phyloP scores from a whole-genome alignment of 2,113 vertebrate genomes.

The Crotalus horridus region DNA sequence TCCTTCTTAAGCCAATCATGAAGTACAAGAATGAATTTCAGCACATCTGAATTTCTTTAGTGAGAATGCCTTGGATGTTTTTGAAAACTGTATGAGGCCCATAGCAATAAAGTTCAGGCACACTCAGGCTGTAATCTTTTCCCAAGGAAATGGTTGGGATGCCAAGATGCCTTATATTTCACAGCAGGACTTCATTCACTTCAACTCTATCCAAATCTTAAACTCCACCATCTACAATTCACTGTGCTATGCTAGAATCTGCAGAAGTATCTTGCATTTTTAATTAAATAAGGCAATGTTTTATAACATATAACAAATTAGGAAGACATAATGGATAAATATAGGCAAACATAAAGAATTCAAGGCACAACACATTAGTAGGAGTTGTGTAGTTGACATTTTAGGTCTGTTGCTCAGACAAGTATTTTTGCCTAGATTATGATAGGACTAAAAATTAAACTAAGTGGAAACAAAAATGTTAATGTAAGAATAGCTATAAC shows the following conservation, averaged over 20 bases:
- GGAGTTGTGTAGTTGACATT: slow-evolving; percentile 44
- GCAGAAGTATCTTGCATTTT: slow-evolving; percentile 67
- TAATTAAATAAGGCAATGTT: slow-evolving; percentile 58
- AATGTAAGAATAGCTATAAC: slow-evolving; percentile 45
- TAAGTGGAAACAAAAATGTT: slow-evolving; percentile 52
- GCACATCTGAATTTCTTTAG: slow-evolving; percentile 85
- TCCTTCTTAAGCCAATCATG: slow-evolving; percentile 55
- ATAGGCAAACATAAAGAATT: slow-evolving; percentile 49
- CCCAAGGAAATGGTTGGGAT: slow-evolving; percentile 96
- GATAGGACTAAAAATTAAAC: slow-evolving; percentile 62
- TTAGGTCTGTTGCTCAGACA: slow-evolving; percentile 44
- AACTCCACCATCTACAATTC: slow-evolving; percentile 81
- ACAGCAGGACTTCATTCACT: slow-evolving; percentile 84
- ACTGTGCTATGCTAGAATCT: slow-evolving; percentile 65
- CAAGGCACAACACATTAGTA: slow-evolving; percentile 50
- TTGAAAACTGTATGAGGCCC: slow-evolving; percentile 85
- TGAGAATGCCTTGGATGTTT: slow-evolving; percentile 82
- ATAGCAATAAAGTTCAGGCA: slow-evolving; percentile 83
- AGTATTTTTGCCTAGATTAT: slow-evolving; percentile 41
- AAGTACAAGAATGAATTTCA: slow-evolving; percentile 69
- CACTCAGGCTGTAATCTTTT: slow-evolving; percentile 88
- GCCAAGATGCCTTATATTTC: slow-evolving; percentile 88
- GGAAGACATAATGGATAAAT: not conserved
- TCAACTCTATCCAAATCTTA: slow-evolving; percentile 78
- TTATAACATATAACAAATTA: slow-evolving; percentile 57